phyloP scores from a whole-genome alignment of 2,113 vertebrate genomes.

The Callocephalon fimbriatum region DNA sequence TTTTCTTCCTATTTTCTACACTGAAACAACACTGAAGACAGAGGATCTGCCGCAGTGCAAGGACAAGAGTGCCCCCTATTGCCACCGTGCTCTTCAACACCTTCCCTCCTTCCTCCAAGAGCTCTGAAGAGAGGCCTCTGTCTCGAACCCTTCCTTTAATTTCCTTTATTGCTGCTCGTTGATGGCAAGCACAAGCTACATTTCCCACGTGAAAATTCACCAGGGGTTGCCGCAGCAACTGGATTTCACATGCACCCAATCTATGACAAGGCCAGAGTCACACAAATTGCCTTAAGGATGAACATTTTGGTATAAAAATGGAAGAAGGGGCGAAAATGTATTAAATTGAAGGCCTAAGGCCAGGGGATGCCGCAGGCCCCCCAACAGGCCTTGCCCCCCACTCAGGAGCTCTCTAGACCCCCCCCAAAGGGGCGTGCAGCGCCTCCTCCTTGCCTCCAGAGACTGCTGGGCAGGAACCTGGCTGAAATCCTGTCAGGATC shows the following conservation, averaged over 20 bases:
- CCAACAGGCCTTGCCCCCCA: too few relatives aligned
- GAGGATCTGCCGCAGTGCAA: background rate
- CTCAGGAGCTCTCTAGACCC: too few relatives aligned
- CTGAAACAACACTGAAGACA: background rate
- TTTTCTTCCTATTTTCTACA: background rate
- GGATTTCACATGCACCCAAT: background rate
- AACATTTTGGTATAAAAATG: rapidly evolving
- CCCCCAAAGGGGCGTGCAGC: too few relatives aligned
- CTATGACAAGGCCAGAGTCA: rapidly evolving
- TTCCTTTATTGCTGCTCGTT: background rate
- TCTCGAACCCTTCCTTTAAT: background rate
- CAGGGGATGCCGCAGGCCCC: rapidly evolving
- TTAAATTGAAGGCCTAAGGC: rapidly evolving
- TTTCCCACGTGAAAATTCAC: background rate
- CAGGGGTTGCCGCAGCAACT: rapidly evolving
- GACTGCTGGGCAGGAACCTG: background rate
- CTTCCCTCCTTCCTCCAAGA: background rate
- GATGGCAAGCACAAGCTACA: background rate
- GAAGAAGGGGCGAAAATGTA: rapidly evolving
- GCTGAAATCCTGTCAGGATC: background rate
- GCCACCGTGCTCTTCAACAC: background rate
- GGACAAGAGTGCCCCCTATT: slow-evolving; percentile 2
- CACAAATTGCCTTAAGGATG: rapidly evolving
- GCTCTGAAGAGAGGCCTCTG: background rate
- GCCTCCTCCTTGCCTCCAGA: background rate